phyloP scores from a whole-genome alignment of 2,797 vertebrate genomes.

The Oophaga sylvatica region DNA sequence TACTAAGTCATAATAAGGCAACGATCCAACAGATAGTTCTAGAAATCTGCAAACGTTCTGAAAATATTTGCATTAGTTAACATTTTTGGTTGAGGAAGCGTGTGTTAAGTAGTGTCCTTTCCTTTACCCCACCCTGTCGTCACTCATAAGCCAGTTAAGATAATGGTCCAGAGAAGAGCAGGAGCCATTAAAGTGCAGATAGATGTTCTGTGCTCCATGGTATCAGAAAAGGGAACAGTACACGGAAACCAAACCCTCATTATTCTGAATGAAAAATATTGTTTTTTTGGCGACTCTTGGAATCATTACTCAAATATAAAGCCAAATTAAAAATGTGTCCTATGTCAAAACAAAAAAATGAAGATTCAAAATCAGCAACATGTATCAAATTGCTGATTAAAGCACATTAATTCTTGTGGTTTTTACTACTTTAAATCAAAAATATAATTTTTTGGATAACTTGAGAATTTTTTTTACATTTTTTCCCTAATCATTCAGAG shows the following conservation, averaged over 20 bases:
- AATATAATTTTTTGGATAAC: background rate
- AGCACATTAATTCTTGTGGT: background rate
- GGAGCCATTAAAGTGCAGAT: slow-evolving; percentile 55
- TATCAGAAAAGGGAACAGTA: slow-evolving; percentile 41
- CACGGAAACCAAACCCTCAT: slow-evolving; percentile 45
- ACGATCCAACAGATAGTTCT: background rate
- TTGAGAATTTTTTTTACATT: background rate
- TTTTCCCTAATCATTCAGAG: background rate
- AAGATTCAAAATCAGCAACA: background rate
- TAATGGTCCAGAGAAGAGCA: slow-evolving; percentile 36
- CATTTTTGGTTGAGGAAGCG: slow-evolving; percentile 49
- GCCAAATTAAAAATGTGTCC: background rate
- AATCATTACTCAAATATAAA: background rate
- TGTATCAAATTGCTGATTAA: background rate
- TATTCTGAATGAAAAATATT: background rate
- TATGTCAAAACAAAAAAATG: background rate
- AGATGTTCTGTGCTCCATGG: slow-evolving; percentile 21
- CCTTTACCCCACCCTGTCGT: slow-evolving; percentile 47
- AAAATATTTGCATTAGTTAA: slow-evolving; percentile 36
- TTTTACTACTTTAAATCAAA: background rate
- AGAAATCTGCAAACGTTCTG: background rate
- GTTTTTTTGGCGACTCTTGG: slow-evolving; percentile 60
- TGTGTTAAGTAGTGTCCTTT: slow-evolving; percentile 43
- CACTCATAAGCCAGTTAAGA: slow-evolving; percentile 45
- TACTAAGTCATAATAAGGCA: background rate